phyloP scores from a whole-genome alignment of 1,140 invertebrate species.

The Aphis gossypii region DNA sequence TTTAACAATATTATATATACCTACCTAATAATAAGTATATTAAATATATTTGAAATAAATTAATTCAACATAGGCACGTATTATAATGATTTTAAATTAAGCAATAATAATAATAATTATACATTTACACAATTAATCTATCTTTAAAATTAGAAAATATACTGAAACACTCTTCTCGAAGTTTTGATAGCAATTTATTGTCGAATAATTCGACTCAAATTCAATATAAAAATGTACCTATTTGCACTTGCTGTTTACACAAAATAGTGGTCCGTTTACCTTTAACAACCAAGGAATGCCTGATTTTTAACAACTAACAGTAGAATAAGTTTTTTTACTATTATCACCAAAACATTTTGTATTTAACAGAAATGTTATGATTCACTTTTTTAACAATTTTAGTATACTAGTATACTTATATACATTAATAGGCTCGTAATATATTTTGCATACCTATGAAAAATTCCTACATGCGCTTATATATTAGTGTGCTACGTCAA shows the following conservation, averaged over 20 bases:
- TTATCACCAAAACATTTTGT: neutral
- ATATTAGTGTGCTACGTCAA: neutral
- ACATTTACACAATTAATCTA: no score
- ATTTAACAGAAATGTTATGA: neutral
- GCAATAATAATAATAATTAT: no score
- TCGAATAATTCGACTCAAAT: neutral
- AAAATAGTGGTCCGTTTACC: neutral
- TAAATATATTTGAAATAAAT: neutral
- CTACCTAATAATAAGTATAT: neutral
- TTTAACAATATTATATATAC: no score
- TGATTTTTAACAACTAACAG: neutral
- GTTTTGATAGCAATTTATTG: neutral
- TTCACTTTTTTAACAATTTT: neutral
- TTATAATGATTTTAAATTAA: no score
- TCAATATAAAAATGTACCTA: neutral
- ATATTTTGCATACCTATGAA: slow-evolving; percentile 13
- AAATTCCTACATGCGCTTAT: neutral
- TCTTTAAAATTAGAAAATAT: no score
- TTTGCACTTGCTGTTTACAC: no score
- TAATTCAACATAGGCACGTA: neutral
- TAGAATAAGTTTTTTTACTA: neutral
- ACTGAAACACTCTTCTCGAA: neutral
- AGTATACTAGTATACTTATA: neutral
- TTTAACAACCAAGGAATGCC: neutral
- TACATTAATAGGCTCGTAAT: neutral